Base-by-base conservation (phyloP, 2,888 invertebrate genomes). In the Diploptera punctata region DNA sequence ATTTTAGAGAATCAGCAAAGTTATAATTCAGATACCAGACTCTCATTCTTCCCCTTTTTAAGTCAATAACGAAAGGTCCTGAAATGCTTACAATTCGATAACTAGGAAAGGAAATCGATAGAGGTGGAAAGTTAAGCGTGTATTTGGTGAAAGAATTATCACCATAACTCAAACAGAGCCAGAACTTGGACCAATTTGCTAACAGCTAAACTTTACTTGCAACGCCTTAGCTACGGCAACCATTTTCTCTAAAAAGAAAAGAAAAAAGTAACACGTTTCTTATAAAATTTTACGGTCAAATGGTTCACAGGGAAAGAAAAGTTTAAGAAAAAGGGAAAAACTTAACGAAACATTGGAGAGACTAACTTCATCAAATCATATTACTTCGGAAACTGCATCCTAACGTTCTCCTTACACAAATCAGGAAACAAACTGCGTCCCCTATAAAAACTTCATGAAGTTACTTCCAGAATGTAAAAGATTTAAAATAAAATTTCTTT, bases 131-230 rank as follows among this genome's bases (percentile, higher is more conserved):
- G 57, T 57, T 57, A 57, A 57, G 29, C 57, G 24, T 57, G 5
- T 26, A 57, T 57, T 57, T 57, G 57, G 29, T 57, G 29, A 57
- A 57, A 57, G n/a, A 57, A 57, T 57, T 57, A 29, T 57, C 57
- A 57, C 57, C 29, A 57, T 29, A 57, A 57, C 57, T 57, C 57
- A 57, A 57, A 57, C 57, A 57, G 24, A n/a, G 24, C 57, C 29
- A 24, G 24, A 57, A 57, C 21, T 57, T 57, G 26, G 13, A 57
- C 29, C 54, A 54, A 24, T 54, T 24, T 24, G 13, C 24, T 57
- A 57, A 57, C 57, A 29, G 57, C 57, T 57, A 57, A 57, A 57
- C 24, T 57, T 57, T 29, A 16, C 26, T 13, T 13, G 29, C 57
- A 5, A 57, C n/a, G 57, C 57, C 16, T 29, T 3, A n/a, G 29